Evolutionary conservation across 2,113 vertebrate species (phyloP).

Genomic region (Bambusicola thoracicus): DNA sequence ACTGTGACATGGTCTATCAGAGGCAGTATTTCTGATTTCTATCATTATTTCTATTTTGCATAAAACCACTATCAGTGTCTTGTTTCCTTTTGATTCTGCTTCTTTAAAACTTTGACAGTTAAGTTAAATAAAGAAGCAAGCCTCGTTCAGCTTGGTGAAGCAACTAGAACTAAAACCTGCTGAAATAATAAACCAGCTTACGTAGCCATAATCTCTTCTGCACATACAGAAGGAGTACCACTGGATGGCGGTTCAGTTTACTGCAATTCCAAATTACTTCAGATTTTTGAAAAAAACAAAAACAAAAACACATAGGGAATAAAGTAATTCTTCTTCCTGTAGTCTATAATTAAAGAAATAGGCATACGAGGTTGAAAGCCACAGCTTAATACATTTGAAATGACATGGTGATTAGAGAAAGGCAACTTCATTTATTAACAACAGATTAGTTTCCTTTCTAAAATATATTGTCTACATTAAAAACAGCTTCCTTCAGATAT

Average conservation of each 20-base stretch:
- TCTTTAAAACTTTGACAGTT: not conserved
- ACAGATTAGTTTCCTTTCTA: not conserved
- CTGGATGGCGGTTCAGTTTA: not conserved
- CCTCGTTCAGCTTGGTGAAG: not conserved
- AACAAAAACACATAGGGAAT: not conserved
- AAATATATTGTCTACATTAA: not conserved
- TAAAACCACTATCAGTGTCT: not conserved
- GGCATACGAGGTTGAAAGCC: not conserved
- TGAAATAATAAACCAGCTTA: not conserved
- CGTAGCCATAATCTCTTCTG: not conserved
- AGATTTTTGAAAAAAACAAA: not conserved
- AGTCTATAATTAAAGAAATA: not conserved
- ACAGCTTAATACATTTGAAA: not conserved
- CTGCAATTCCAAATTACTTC: not conserved
- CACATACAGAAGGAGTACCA: not conserved
- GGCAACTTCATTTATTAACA: not conserved
- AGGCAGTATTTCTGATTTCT: not conserved
- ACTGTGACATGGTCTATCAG: not conserved
- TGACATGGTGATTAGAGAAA: not conserved
- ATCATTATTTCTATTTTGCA: not conserved
- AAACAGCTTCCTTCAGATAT: not conserved
- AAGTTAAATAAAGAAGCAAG: not conserved
- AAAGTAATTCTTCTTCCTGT: not conserved
- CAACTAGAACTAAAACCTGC: conserved; percentile 19
- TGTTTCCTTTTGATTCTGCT: not conserved